Conservation (phyloP, 2,888 invertebrate species). For the Chironomus riparius region DNA sequence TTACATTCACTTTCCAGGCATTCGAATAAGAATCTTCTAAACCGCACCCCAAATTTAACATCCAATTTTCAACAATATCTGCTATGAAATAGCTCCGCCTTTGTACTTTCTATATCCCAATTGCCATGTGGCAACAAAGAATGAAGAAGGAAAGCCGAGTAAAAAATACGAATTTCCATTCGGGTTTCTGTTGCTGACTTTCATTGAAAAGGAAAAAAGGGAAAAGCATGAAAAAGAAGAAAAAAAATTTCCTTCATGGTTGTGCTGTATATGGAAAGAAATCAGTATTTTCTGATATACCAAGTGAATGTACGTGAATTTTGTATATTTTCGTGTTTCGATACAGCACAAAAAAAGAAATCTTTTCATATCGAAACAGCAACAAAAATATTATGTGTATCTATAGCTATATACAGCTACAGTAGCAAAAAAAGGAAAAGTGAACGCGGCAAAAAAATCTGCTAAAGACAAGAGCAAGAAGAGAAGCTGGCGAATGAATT, state of each 20-base stretch:
- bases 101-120: slow-evolving; percentile 3
- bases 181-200: slow-evolving; percentile 7
- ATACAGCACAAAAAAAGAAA: too few relatives aligned
- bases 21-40: neutral
- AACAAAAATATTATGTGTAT: neutral
- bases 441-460: neutral
- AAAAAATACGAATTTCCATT: neutral
- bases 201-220: neutral
- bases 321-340: neutral
- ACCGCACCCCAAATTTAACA: slow-evolving; percentile 15
- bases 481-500: neutral
- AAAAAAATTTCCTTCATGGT: neutral
- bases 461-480: neutral
- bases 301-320: neutral
- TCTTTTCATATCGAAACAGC: too few relatives aligned
- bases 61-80: neutral
- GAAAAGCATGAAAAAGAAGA: neutral
- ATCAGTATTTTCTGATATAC: neutral
- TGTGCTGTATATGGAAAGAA: neutral
- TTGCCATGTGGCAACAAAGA: neutral
- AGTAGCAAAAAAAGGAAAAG: neutral
- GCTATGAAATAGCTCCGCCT: slow-evolving; percentile 16
- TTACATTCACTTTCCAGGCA: neutral
- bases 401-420: neutral
- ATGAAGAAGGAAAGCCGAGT: slow-evolving; percentile 10